Conservation (phyloP, 2,113 vertebrate species). For the Salvelinus sp. region DNA sequence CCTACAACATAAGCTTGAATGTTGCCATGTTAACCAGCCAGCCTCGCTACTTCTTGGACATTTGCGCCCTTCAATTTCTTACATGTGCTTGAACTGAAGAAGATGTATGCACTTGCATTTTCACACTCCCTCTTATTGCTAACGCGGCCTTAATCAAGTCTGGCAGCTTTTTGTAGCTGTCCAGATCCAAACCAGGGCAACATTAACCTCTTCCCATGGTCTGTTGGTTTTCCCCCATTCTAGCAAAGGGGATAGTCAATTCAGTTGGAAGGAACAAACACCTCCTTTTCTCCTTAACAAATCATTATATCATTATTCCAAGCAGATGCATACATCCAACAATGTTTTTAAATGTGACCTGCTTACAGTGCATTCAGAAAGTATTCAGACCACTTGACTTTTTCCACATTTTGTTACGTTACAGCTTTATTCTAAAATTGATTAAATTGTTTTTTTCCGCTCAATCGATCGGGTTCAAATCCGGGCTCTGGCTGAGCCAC, state of each 20-base stretch:
- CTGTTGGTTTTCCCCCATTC: slow-evolving; percentile 78
- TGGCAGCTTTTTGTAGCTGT: slow-evolving; percentile 79
- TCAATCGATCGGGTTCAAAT: no score
- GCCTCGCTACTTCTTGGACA: background rate
- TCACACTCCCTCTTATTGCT: background rate
- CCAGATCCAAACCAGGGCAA: slow-evolving; percentile 88
- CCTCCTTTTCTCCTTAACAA: background rate
- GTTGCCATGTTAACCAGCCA: background rate
- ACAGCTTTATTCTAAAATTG: no score
- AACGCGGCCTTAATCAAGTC: slow-evolving; percentile 82
- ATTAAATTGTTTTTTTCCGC: no score
- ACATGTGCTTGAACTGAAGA: background rate
- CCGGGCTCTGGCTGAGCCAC: no score
- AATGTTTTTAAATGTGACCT: no score
- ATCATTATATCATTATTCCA: background rate
- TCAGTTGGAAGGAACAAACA: slow-evolving; percentile 76
- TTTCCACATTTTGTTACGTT: no score
- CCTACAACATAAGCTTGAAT: background rate
- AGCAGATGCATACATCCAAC: no score
- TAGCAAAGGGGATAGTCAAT: slow-evolving; percentile 65
- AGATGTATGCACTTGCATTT: background rate
- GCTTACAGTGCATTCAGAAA: no score
- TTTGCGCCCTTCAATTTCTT: background rate
- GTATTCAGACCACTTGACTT: no score
- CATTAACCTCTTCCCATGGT: slow-evolving; percentile 80